A percentile compares a stretch with the other conserved stretches of the same genome.
phyloP scores from a whole-genome alignment of 2,888 invertebrate species.

The Deladenus siricidicola region DNA sequence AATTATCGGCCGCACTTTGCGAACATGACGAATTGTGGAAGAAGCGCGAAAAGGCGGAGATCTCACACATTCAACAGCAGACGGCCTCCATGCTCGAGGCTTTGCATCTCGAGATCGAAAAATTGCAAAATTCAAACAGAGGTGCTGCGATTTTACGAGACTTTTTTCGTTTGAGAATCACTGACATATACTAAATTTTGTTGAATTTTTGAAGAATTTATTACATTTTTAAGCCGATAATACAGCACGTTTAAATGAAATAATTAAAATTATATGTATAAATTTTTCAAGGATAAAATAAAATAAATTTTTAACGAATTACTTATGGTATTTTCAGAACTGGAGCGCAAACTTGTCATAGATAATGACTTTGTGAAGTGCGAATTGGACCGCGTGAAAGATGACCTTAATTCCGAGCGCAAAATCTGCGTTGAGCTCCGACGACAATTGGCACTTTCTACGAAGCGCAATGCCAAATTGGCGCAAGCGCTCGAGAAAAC shows the following conservation, averaged over 20 bases:
- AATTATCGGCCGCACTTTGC: conserved; percentile 14
- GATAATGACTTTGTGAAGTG: neutral
- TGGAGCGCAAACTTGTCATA: conserved; percentile 19
- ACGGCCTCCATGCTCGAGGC: conserved; percentile 36
- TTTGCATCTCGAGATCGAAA: conserved; percentile 40
- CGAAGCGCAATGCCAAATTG: conserved; percentile 16
- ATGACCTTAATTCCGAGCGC: neutral
- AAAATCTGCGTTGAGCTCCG: conserved; percentile 3
- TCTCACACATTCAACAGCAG: conserved; percentile 37
- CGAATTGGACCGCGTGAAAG: neutral
- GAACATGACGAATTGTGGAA: conserved; percentile 31
- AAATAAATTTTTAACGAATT: neutral
- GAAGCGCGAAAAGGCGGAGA: conserved; percentile 36
- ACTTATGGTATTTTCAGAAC: conserved; percentile 12
- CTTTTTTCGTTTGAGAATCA: too few relatives aligned
- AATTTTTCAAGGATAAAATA: too few relatives aligned
- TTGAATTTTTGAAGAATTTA: too few relatives aligned
- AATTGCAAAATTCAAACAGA: conserved; percentile 30
- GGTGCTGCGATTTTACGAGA: conserved; percentile 14
- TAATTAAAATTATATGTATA: too few relatives aligned
- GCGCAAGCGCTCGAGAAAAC: conserved; percentile 33
- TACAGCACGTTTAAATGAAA: too few relatives aligned
- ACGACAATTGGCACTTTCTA: conserved; percentile 6
- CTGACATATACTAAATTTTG: too few relatives aligned
- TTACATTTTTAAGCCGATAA: too few relatives aligned